These are phyloP conservation scores for Entomobrya proxima DNA, from an alignment of 2,888 invertebrate species.

Conservation along the genomic window DNA sequence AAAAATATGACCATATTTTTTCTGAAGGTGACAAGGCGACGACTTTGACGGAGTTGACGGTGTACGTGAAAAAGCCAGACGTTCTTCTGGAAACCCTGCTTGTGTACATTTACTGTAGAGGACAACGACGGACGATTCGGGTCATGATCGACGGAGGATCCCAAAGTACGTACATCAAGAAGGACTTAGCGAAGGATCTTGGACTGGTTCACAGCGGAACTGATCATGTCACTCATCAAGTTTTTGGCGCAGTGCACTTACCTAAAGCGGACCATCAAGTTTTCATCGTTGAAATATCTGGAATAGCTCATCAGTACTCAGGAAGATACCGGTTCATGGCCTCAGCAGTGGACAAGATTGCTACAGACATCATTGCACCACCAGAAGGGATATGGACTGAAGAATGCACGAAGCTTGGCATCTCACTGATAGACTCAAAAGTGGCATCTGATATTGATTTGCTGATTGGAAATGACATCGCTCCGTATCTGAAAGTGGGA, in stretches of 20 bases:
- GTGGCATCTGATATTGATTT: neutral
- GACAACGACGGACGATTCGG: neutral
- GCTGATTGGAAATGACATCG: neutral
- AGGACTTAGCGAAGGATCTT: neutral
- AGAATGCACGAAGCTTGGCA: neutral
- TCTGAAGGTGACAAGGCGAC: neutral
- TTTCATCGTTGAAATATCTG: neutral
- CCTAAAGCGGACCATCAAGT: neutral
- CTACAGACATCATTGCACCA: neutral
- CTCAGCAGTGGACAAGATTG: neutral
- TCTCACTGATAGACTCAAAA: neutral
- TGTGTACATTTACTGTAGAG: neutral
- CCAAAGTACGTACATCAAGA: neutral
- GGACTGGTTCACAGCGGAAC: neutral
- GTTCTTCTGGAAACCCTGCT: neutral
- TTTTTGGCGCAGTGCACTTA: neutral
- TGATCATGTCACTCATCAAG: neutral
- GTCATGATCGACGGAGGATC: neutral
- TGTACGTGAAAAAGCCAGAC: neutral
- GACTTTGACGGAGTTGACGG: neutral
- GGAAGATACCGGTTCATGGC: neutral
- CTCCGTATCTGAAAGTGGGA: neutral
- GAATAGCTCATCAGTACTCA: neutral
- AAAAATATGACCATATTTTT: no score
- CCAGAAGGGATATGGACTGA: neutral